These are phyloP conservation scores for Coendou prehensilis DNA, from an alignment of 2,797 vertebrate species.

Conservation along the genomic window DNA sequence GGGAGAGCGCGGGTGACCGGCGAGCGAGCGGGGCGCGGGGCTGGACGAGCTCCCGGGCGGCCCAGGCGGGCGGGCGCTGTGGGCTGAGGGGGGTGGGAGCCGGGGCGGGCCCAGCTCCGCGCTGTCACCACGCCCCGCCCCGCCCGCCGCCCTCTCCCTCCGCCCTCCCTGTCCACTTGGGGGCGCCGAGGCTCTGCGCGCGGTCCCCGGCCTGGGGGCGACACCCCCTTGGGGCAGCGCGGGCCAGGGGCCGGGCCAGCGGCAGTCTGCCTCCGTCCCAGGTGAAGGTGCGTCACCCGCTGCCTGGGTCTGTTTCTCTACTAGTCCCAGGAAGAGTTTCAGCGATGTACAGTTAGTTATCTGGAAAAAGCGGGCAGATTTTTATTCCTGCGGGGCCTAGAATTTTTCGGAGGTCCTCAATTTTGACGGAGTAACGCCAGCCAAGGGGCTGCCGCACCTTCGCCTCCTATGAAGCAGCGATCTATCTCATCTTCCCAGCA, in stretches of 20 bases:
- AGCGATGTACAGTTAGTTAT: neutral
- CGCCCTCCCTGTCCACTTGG: conserved; percentile 32
- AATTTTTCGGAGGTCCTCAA: neutral
- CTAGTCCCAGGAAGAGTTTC: neutral
- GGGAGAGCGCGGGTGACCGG: neutral
- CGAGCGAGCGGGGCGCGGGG: conserved; percentile 53
- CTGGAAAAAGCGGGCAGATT: neutral
- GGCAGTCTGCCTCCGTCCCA: fast-evolving
- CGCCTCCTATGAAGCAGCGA: neutral
- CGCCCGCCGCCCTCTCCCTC: neutral
- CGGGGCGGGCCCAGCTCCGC: conserved; percentile 64
- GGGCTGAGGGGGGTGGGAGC: conserved; percentile 63
- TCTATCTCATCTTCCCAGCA: no score
- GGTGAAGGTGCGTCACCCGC: neutral
- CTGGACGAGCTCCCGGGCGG: conserved; percentile 50
- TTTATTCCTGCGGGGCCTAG: neutral
- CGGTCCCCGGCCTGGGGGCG: neutral
- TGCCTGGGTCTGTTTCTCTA: neutral
- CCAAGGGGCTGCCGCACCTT: neutral
- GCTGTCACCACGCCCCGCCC: conserved; percentile 72
- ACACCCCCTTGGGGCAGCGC: neutral
- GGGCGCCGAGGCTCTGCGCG: conserved; percentile 18
- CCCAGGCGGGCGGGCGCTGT: neutral
- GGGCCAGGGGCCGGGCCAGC: neutral
- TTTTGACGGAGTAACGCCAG: neutral